A percentile compares a stretch with the other conserved stretches of the same genome.
These are phyloP conservation scores for Dryococelus australis DNA, from an alignment of 2,888 invertebrate genomes.

Conservation along the genomic window DNA sequence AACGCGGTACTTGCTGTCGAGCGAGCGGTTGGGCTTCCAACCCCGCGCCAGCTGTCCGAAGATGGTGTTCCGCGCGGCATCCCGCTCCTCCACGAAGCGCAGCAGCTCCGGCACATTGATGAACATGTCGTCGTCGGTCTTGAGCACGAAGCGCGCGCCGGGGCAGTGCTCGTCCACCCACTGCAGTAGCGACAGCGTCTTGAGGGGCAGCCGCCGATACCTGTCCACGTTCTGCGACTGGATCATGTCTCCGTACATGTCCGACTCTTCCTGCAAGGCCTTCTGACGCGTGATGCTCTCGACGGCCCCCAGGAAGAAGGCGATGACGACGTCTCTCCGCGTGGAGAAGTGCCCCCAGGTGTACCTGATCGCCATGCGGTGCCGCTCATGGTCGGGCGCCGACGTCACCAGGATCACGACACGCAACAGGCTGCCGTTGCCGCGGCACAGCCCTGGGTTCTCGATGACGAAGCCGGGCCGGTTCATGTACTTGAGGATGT, in stretches of 20 bases:
- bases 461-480: background rate
- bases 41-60: constrained; percentile 50
- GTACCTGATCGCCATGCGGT: constrained; percentile 48
- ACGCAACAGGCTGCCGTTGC: constrained; percentile 41
- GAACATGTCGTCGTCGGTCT: constrained; percentile 56
- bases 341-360: constrained; percentile 48
- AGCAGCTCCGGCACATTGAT: constrained; percentile 51
- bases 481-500: background rate
- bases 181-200: constrained; percentile 52
- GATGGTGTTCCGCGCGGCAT: constrained; percentile 39
- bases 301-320: constrained; percentile 22
- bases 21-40: constrained; percentile 52
- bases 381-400: constrained; percentile 47
- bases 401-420: constrained; percentile 49
- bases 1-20: constrained; percentile 55
- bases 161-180: constrained; percentile 51
- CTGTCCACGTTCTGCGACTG: constrained; percentile 52
- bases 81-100: constrained; percentile 42
- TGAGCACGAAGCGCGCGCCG: constrained; percentile 52
- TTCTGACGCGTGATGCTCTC: background rate
- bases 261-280: constrained; percentile 44
- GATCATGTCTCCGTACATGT: constrained; percentile 51
- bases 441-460: constrained; percentile 33
- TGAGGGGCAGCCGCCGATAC: constrained; percentile 53
- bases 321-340: constrained; percentile 30